A percentile compares a stretch with the other conserved stretches of the same genome.
phyloP scores from a whole-genome alignment of 2,113 vertebrate genomes.

The Salvelinus alpinus region DNA sequence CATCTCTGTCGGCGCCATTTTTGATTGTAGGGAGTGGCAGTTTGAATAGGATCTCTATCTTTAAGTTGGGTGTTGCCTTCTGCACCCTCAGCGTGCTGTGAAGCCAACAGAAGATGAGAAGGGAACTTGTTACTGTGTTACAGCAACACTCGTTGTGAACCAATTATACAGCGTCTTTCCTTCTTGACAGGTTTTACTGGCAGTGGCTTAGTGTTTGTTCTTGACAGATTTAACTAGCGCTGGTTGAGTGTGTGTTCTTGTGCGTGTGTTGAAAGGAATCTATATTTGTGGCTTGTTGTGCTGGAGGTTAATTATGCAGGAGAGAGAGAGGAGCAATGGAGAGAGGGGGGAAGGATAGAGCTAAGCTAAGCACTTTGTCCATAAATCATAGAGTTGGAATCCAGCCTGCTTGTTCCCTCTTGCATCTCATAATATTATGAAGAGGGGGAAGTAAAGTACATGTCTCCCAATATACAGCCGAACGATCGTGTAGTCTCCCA shows the following conservation, averaged over 20 bases:
- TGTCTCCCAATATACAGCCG: too few species aligned
- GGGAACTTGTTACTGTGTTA: conserved; percentile 13
- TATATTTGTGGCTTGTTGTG: not conserved
- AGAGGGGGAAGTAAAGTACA: too few species aligned
- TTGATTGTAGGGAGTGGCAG: conserved; percentile 37
- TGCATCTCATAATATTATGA: conserved; percentile 29
- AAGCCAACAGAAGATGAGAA: conserved; percentile 3
- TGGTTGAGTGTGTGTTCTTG: not conserved
- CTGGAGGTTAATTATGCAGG: too few species aligned
- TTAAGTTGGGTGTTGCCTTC: conserved; percentile 31
- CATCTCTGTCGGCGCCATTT: not conserved
- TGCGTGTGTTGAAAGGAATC: not conserved
- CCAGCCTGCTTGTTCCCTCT: conserved; percentile 56
- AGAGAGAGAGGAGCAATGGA: too few species aligned
- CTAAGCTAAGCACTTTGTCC: conserved; percentile 21
- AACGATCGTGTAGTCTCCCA: not conserved
- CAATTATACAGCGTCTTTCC: not conserved
- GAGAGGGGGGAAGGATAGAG: not conserved
- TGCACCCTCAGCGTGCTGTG: conserved; percentile 9
- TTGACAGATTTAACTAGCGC: too few species aligned
- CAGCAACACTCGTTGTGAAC: not conserved
- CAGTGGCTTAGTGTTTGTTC: not conserved
- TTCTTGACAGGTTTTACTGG: not conserved
- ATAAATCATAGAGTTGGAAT: conserved; percentile 56
- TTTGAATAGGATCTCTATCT: not conserved